A percentile compares a stretch with the other conserved stretches of the same genome.
Conservation (phyloP, 92 coral and sea anemone species). For the Phenganax stokvisi region DNA sequence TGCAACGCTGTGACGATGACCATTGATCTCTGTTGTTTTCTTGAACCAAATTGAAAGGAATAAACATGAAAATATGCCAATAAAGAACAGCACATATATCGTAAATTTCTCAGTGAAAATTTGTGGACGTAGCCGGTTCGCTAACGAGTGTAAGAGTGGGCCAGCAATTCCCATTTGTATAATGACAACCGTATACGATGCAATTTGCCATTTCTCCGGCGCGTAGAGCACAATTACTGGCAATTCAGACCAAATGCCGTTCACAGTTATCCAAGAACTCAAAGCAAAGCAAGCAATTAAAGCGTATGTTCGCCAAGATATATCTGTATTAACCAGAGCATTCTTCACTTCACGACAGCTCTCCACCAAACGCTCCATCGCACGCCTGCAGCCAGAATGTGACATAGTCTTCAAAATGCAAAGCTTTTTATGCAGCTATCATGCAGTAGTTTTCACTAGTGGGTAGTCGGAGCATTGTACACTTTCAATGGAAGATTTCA, state of each 20-base stretch:
- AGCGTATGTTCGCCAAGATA: conserved; percentile 82
- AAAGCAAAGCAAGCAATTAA: conserved; percentile 75
- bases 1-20: conserved; percentile 67
- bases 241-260: conserved; percentile 94
- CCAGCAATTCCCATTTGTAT: conserved; percentile 82
- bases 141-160: conserved; percentile 59
- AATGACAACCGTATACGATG: conserved; percentile 76
- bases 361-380: conserved; percentile 27
- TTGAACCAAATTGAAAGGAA: conserved; percentile 73
- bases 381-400: not conserved
- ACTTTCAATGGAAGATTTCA: too few species aligned
- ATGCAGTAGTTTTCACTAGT: not conserved
- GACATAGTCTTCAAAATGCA: not conserved
- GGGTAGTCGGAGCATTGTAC: not conserved
- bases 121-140: conserved; percentile 57
- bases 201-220: conserved; percentile 85
- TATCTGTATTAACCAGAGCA: conserved; percentile 24
- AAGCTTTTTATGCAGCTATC: not conserved
- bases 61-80: conserved; percentile 69
- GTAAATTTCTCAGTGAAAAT: conserved; percentile 61
- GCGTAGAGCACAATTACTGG: conserved; percentile 73
- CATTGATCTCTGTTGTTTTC: conserved; percentile 55
- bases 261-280: conserved; percentile 94
- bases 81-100: conserved; percentile 50
- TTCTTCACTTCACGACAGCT: conserved; percentile 31